These are phyloP conservation scores for Antennarius striatus DNA, from an alignment of 2,113 vertebrate species.

Conservation along the genomic window DNA sequence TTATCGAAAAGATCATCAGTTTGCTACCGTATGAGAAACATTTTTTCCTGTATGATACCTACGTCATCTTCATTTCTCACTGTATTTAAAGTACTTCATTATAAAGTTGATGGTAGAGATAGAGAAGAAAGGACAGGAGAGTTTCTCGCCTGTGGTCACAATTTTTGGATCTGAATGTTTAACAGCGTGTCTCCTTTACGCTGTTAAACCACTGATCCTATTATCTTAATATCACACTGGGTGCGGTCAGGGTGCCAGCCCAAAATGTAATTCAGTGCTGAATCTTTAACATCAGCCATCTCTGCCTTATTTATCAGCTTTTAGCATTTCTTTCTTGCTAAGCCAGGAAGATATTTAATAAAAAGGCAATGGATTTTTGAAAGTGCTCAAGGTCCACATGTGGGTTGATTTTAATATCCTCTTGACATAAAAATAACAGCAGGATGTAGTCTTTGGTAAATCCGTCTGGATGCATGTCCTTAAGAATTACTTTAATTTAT, in stretches of 20 bases:
- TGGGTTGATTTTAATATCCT: no score
- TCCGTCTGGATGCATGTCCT: no score
- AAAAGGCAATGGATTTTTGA: no score
- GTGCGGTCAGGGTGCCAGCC: conserved; percentile 29
- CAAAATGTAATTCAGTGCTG: conserved; percentile 33
- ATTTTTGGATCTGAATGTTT: conserved; percentile 1
- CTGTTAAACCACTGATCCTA: conserved; percentile 23
- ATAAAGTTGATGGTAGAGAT: conserved; percentile 15
- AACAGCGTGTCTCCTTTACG: conserved; percentile 17
- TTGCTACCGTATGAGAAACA: conserved; percentile 29
- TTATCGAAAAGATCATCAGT: conserved; percentile 48
- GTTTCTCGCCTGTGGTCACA: no score
- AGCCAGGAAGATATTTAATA: conserved; percentile 16
- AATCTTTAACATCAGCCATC: conserved; percentile 21
- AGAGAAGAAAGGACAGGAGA: conserved; percentile 15
- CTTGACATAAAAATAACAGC: background rate
- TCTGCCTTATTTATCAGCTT: conserved; percentile 8
- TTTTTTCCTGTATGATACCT: conserved; percentile 21
- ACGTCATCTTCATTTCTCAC: conserved; percentile 27
- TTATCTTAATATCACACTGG: conserved; percentile 38
- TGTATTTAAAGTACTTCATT: conserved; percentile 6
- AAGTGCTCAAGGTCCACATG: no score
- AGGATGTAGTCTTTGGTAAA: no score
- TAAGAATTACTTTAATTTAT: no score
- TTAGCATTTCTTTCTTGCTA: conserved; percentile 3